phyloP scores from a whole-genome alignment of 2,113 vertebrate genomes.

The Electrona antarctica region DNA sequence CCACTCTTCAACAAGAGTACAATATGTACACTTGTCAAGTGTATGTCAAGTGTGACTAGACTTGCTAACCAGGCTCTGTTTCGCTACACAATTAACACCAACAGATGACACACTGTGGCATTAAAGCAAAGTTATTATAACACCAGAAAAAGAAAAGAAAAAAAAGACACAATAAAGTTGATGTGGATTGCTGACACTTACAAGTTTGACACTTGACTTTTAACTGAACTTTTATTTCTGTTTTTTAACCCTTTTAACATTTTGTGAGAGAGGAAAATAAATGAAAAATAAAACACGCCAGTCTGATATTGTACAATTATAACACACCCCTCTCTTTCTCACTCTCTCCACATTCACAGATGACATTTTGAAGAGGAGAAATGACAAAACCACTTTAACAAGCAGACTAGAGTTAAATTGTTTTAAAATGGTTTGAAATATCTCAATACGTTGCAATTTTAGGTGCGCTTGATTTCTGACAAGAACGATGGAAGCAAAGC shows the following conservation, averaged over 20 bases:
- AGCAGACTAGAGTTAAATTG: neutral
- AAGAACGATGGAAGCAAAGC: slow-evolving; percentile 4
- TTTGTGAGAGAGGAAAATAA: slow-evolving; percentile 13
- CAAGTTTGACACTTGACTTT: slow-evolving; percentile 36
- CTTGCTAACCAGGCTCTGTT: no score
- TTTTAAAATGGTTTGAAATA: neutral
- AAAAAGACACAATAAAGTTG: neutral
- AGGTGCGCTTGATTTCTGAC: neutral
- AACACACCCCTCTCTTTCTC: slow-evolving; percentile 23
- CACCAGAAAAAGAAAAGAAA: neutral
- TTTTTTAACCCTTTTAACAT: slow-evolving; percentile 52
- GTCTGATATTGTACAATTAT: slow-evolving; percentile 33
- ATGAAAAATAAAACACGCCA: slow-evolving; percentile 34
- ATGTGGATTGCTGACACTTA: slow-evolving; percentile 1
- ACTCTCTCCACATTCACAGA: slow-evolving; percentile 4
- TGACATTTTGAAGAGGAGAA: neutral
- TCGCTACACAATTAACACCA: no score
- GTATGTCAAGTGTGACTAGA: no score
- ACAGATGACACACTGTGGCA: no score
- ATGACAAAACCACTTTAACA: neutral
- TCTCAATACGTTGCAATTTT: neutral
- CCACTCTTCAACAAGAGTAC: no score
- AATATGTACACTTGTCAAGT: no score
- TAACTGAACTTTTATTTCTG: slow-evolving; percentile 57
- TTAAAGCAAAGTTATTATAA: neutral